phyloP scores from a whole-genome alignment of 2,113 vertebrate genomes.

The Sorex fumeus region DNA sequence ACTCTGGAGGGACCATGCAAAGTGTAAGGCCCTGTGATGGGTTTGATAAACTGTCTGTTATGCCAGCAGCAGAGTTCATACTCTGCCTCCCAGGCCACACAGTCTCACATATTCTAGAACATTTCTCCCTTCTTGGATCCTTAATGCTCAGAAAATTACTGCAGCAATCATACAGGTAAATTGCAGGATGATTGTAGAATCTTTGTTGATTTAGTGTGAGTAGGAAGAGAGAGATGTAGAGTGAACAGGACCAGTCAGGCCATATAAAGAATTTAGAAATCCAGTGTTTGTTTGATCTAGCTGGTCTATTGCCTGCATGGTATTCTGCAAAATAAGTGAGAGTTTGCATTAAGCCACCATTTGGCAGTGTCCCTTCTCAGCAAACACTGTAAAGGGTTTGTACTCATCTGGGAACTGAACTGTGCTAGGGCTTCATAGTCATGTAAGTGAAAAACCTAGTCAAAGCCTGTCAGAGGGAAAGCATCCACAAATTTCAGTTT shows the following conservation, averaged over 20 bases:
- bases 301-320: background rate
- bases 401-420: slow-evolving; percentile 50
- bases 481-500: accelerated
- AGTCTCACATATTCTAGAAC: too few species aligned
- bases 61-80: background rate
- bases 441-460: background rate
- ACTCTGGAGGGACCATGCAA: too few species aligned
- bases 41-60: accelerated
- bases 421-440: background rate
- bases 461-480: background rate
- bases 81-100: background rate
- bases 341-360: background rate
- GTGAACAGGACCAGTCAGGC: background rate
- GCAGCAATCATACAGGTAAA: background rate
- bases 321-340: slow-evolving; percentile 34
- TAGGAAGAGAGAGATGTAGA: background rate
- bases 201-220: slow-evolving; percentile 27
- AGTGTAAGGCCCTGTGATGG: background rate
- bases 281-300: background rate
- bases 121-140: background rate
- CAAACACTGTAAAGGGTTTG: slow-evolving; percentile 37
- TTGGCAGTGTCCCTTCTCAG: slow-evolving; percentile 19
- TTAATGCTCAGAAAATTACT: background rate
- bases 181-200: background rate
- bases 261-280: slow-evolving; percentile 36